A percentile compares a stretch with the other conserved stretches of the same genome.
Conservation (phyloP, 2,797 vertebrate species). For the Gorsachius magnificus region DNA sequence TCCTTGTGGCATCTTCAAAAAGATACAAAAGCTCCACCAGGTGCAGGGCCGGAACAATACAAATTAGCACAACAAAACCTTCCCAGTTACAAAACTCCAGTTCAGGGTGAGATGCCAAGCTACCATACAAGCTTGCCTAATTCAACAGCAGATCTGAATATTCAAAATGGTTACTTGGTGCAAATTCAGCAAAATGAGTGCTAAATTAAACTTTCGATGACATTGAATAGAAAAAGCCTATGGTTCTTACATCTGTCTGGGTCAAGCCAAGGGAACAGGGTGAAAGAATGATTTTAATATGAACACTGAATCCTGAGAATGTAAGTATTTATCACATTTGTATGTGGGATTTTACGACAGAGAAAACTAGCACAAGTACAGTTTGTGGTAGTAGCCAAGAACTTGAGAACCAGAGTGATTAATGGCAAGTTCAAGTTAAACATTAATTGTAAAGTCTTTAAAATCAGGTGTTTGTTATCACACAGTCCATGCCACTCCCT, state of each 20-base stretch:
- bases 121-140: not conserved
- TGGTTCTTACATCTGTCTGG: not conserved
- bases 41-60: not conserved
- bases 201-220: not conserved
- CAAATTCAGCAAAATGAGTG: not conserved
- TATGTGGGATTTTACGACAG: not conserved
- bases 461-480: not conserved
- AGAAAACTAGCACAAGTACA: not conserved
- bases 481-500: not conserved
- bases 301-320: not conserved
- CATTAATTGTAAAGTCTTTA: not conserved
- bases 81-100: not conserved
- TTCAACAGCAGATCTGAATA: not conserved
- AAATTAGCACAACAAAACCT: not conserved
- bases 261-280: not conserved
- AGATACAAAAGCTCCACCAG: not conserved
- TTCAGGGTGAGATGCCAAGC: not conserved
- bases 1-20: not conserved
- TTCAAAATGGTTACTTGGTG: not conserved
- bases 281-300: not conserved
- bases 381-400: not conserved
- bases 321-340: not conserved
- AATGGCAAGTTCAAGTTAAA: conserved; percentile 24
- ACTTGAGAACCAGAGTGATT: not conserved
- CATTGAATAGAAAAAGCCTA: not conserved